phyloP scores from a whole-genome alignment of 1,140 invertebrate species.

The Tetramorium simillimum region DNA sequence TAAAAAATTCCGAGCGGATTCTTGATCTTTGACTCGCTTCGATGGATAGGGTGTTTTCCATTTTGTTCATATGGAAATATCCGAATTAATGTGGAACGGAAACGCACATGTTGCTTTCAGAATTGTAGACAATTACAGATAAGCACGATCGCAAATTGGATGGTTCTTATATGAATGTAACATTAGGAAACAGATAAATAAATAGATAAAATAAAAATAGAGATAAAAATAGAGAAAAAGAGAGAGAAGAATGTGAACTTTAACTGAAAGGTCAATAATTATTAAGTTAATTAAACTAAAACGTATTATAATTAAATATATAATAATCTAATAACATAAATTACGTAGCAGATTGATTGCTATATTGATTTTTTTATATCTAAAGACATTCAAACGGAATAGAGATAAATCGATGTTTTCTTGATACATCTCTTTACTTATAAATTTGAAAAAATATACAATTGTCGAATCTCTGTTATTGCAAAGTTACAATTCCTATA shows the following conservation, averaged over 20 bases:
- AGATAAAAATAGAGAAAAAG: neutral
- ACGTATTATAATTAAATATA: neutral
- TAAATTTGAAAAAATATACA: neutral
- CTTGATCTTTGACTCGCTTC: constrained; percentile 54
- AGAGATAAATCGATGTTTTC: neutral
- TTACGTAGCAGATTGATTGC: neutral
- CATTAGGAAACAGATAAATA: neutral
- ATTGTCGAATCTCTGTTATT: neutral
- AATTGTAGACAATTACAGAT: neutral
- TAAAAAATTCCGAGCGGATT: constrained; percentile 48
- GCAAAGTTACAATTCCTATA: neutral
- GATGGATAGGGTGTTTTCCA: neutral
- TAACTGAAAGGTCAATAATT: neutral
- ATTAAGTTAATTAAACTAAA: neutral
- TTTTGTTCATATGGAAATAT: constrained; percentile 16
- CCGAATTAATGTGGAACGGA: constrained; percentile 3
- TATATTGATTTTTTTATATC: neutral
- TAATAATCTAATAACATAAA: neutral
- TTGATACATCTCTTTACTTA: neutral
- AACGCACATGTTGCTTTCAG: neutral
- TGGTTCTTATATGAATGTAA: neutral
- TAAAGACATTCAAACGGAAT: neutral
- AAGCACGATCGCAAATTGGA: neutral
- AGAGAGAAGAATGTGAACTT: neutral
- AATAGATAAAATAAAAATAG: neutral